Evolutionary conservation across 2,888 invertebrate species (phyloP).

Genomic region (Crossocerus cetratus): DNA sequence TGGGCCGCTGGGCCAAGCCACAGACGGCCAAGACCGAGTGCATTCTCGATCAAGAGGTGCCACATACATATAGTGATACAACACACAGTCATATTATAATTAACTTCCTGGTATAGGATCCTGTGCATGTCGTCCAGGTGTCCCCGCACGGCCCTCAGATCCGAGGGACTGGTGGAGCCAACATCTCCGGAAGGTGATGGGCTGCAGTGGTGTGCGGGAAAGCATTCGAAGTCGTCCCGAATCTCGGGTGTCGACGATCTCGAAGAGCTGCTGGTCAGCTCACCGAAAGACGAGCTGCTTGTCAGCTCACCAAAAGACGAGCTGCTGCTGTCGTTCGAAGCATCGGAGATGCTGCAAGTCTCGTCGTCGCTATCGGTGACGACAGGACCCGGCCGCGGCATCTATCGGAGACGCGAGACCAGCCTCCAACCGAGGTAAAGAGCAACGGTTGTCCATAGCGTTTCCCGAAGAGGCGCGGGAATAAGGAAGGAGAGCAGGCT

Average conservation of each 20-base stretch:
- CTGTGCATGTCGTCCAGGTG: constrained; percentile 5
- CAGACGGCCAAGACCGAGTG: constrained; percentile 4
- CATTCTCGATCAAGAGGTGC: constrained; percentile 29
- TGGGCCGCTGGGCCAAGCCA: not conserved
- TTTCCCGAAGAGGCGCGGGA: constrained; percentile 74
- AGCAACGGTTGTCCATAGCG: constrained; percentile 75
- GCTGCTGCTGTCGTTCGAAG: constrained; percentile 13
- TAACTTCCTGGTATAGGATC: constrained; percentile 8
- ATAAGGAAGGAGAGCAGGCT: constrained; percentile 71
- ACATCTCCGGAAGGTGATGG: constrained; percentile 11
- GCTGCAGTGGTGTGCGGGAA: constrained; percentile 11
- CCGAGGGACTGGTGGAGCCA: not conserved
- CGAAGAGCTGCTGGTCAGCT: constrained; percentile 13
- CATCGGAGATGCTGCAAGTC: constrained; percentile 18
- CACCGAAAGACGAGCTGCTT: constrained; percentile 7
- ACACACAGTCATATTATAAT: constrained; percentile 23
- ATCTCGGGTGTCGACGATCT: constrained; percentile 22
- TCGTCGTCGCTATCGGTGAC: constrained; percentile 26
- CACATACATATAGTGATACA: constrained; percentile 15
- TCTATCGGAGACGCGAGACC: constrained; percentile 75
- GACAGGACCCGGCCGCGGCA: constrained; percentile 25
- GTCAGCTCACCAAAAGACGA: constrained; percentile 28
- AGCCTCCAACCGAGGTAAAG: constrained; percentile 75
- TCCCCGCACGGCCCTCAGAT: not conserved
- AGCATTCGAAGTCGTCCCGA: constrained; percentile 12